Base-by-base conservation (phyloP, 2,113 vertebrate species). In the Corythornis cristatus region DNA sequence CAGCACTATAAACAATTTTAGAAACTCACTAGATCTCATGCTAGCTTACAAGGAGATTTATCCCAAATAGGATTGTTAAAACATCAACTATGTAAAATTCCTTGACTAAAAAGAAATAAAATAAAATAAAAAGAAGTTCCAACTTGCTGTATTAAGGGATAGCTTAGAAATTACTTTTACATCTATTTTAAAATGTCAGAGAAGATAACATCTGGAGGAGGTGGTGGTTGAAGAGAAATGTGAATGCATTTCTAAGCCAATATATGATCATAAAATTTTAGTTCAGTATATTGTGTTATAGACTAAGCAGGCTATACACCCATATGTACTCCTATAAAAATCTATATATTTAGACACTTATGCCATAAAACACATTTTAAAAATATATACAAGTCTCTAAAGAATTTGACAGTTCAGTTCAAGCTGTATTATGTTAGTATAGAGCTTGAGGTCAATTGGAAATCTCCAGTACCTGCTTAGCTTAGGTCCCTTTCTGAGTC, bases 321-420 rank as follows among this genome's bases (percentile, higher is more conserved):
- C 62, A 83, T 12, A 62, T 25, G 25, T 33, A 56, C 71, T 83
- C 15, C 51, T 74, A 66, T 74, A 77, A 88, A 95, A 67, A 40
- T 8, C 56, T 78, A 6, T 64, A 54, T 71, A 88, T 83, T 74
- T 94, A 75, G 17, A 43, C 57, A 60, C 76, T 77, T 83, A n/a
- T 13, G 9, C 29, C 45, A 77, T 88, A 90, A 96, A 96, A 87
- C 90, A 94, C 60, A 57, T 91, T 71, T 95, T 64, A 48, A 88
- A 96, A 90, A 53, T 77, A 66, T 64, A 51, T 90, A 46, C n/a
- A 88, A 83, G 22, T 43, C 79, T 77, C 68, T 64, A 60, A 93
- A 90, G 82, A 17, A 48, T 65, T 93, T 86, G 15, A 60, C 33
- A 81, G 83, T 42, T 88, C 88, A 80, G 42, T 74, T 48, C 51